Evolutionary conservation across 1,140 invertebrate species (phyloP), one percentile per base, ranked within the genome.

Genomic region (Orchesella cincta): DNA sequence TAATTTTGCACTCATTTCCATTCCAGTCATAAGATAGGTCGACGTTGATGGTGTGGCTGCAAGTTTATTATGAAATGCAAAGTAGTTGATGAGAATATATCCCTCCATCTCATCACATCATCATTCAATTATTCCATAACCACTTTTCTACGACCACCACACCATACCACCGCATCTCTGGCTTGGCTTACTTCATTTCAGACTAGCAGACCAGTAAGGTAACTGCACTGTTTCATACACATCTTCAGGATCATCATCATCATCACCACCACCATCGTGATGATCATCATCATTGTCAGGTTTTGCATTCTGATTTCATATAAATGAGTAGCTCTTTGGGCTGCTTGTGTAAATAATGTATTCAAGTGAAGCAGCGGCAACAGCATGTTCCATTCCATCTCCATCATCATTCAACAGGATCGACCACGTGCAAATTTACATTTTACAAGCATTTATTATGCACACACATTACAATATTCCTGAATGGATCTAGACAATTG

Each of bases 1-100:
- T 67, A 46, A 8, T 31, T 67, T 67, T 23, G 62, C 62, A 67
- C 62, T 67, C 62, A 67, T 67, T 67, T 67, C 62, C 33, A 67
- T 67, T 67, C 62, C 33, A 67, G 62, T 67, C 62, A 31, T 29
- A 67, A 18, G 23, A 12, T 14, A 33, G 12, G 1, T 2, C 12
- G 28, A 67, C 62, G 62, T 67, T 67, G 62, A 67, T 67, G 39
- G 8, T 20, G 39, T 46, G 39, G 8, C 8, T 46, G 39, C 39
- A 46, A 46, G 39, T 46, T 20, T 46, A 62, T 62, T 12, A 67
- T 67, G 62, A 67, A 57, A 67, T 67, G 62, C 62, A 67, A 67
- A 31, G 26, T 62, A 31, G 14, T n/a, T 26, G 12, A 57, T 14
- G 14, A 20, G 8, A 12, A 8, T 46, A 8, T 20, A 8, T 46